Conservation (phyloP, 2,797 vertebrate genomes). For the Galagoides demidoff region DNA sequence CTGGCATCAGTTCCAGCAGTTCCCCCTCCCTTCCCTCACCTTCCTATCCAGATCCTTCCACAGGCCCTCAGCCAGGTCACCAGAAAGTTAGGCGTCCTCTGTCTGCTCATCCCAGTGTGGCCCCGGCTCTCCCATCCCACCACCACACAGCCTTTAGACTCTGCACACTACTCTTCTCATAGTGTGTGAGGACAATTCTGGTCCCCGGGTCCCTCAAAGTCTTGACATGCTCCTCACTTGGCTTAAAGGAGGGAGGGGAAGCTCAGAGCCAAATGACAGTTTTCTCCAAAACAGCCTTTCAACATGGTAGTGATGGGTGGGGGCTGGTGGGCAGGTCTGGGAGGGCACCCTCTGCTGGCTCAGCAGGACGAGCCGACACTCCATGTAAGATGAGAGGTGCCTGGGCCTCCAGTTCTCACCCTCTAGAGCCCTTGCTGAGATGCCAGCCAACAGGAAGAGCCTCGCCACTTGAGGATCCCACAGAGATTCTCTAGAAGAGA, state of each 20-base stretch:
- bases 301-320: neutral
- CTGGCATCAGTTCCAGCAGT: neutral
- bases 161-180: too few species aligned
- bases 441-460: neutral
- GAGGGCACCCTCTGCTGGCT: neutral
- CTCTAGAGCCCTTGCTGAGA: neutral
- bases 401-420: neutral
- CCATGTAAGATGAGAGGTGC: neutral
- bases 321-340: neutral
- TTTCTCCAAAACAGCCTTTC: neutral
- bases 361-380: neutral
- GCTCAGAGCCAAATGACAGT: neutral
- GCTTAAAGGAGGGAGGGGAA: neutral
- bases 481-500: too few species aligned
- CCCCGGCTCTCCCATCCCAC: neutral
- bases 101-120: neutral
- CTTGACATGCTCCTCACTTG: neutral
- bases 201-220: neutral
- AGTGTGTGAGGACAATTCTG: too few species aligned
- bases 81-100: neutral
- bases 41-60: too few species aligned
- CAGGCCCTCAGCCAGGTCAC: neutral
- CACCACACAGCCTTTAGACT: neutral
- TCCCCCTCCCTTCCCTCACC: too few species aligned
- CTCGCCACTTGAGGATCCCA: too few species aligned